Conservation (phyloP, 1,140 invertebrate genomes). For the Hypsibius dujardini region DNA sequence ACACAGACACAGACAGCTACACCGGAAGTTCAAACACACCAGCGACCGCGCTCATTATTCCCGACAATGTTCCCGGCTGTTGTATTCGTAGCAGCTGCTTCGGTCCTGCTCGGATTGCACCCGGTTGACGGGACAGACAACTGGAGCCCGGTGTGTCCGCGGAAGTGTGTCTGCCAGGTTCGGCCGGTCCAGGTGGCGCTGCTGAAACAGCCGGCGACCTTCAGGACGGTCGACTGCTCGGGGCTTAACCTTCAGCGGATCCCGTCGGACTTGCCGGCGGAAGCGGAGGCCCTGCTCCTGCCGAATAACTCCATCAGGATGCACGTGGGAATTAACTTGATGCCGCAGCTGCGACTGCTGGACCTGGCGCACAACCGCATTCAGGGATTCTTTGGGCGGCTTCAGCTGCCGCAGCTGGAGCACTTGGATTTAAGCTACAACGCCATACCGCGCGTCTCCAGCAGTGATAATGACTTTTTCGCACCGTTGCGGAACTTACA, state of each 20-base stretch:
- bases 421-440: not conserved
- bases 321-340: constrained; percentile 3
- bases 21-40: no score
- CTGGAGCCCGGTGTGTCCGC: not conserved
- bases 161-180: not conserved
- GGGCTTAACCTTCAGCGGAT: not conserved
- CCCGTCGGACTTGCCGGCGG: not conserved
- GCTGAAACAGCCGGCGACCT: not conserved
- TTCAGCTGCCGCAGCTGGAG: constrained; percentile 6
- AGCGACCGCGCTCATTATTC: no score
- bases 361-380: constrained; percentile 1
- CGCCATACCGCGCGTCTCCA: not conserved
- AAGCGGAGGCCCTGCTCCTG: not conserved
- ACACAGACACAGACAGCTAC: no score
- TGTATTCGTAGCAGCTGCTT: no score
- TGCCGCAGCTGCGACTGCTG: not conserved
- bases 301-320: constrained; percentile 7
- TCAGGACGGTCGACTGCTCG: not conserved
- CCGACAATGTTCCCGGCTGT: no score
- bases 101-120: no score
- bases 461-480: constrained; percentile 17
- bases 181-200: not conserved
- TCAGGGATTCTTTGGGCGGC: constrained; percentile 2
- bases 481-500: not conserved
- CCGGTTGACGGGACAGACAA: not conserved